Evolutionary conservation across 2,888 invertebrate genomes (phyloP).

Genomic region (Electrophaes corylata): DNA sequence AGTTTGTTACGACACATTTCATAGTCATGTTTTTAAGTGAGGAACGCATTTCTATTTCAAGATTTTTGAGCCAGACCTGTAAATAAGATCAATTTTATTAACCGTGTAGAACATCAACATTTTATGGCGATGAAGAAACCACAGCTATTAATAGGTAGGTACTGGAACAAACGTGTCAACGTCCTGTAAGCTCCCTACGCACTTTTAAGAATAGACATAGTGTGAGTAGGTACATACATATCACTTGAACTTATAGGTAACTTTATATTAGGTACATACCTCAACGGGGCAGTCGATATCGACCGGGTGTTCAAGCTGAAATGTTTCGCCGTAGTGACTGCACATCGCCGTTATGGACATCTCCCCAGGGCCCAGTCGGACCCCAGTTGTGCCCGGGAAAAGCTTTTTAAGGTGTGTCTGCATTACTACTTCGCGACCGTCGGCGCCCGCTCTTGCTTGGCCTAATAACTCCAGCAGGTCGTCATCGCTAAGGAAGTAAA

Average conservation of each 20-base stretch:
- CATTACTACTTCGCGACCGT: slow-evolving; percentile 89
- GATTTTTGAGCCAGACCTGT: slow-evolving; percentile 89
- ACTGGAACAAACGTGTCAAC: slow-evolving; percentile 15
- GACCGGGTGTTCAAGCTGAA: slow-evolving; percentile 87
- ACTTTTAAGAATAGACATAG: slow-evolving; percentile 19
- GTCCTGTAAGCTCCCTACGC: slow-evolving; percentile 14
- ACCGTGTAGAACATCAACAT: background rate
- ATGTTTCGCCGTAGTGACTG: slow-evolving; percentile 90
- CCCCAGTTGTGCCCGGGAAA: slow-evolving; percentile 94
- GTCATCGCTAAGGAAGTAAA: slow-evolving; percentile 99
- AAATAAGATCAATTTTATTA: background rate
- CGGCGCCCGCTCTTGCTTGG: slow-evolving; percentile 90
- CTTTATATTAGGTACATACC: slow-evolving; percentile 69
- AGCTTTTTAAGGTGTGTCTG: slow-evolving; percentile 98
- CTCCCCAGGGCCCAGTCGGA: slow-evolving; percentile 86
- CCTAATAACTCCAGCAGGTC: slow-evolving; percentile 98
- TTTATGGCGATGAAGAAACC: slow-evolving; percentile 1
- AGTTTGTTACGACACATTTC: slow-evolving; percentile 76
- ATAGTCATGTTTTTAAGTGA: slow-evolving; percentile 87
- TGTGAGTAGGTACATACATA: background rate
- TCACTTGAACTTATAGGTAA: background rate
- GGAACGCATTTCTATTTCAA: slow-evolving; percentile 92
- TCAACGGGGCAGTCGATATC: slow-evolving; percentile 91
- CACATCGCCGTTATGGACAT: slow-evolving; percentile 87
- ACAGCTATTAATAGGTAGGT: slow-evolving; percentile 18